Evolutionary conservation across 2,113 vertebrate species (phyloP), one percentile per base, ranked within the genome.

Genomic region (Pardalotus punctatus): DNA sequence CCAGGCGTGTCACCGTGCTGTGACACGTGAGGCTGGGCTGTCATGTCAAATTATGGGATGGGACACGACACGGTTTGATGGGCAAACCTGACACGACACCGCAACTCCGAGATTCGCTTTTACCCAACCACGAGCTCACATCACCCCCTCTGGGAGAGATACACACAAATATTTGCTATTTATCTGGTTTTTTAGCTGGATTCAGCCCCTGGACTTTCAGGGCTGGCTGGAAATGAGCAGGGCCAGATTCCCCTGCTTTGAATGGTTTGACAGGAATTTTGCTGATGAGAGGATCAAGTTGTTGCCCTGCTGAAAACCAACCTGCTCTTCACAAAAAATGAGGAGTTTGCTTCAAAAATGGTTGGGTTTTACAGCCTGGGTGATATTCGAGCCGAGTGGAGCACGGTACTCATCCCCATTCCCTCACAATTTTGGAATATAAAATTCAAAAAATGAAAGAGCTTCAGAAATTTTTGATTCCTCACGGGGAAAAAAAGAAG

Each of bases 51-150:
- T 89, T 33, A 64, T 1, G 5, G 29, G 66, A 81, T 16, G 11
- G n/a, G 74, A 74, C 65, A n/a, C 43, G 1, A 20, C 45, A 14
- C 14, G 31, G 9, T 11, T 38, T 10, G 64, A 92, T 53, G 77
- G 64, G 57, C 66, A 92, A 95, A 87, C 42, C 65, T 35, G 48
- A 85, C 29, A 14, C 17, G 91, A 91, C 91, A 73, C 38, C 67
- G 18, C 35, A 18, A 14, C 82, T 58, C 18, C 0, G 7, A 45
- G 22, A 50, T 28, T 5, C 15, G 1, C 31, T 14, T 21, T 19
- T 2, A 31, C 22, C 83, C 66, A n/a, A 4, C 66, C 81, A 15
- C 1, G 2, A 74, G 29, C 60, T 23, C 11, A 0, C 3, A 12
- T 15, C 65, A n/a, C 2, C 0, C 47, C 48, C 51, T 7, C 78